Evolutionary conservation across 1,140 invertebrate genomes (phyloP).

Genomic region (Drosophila pallidifrons): DNA sequence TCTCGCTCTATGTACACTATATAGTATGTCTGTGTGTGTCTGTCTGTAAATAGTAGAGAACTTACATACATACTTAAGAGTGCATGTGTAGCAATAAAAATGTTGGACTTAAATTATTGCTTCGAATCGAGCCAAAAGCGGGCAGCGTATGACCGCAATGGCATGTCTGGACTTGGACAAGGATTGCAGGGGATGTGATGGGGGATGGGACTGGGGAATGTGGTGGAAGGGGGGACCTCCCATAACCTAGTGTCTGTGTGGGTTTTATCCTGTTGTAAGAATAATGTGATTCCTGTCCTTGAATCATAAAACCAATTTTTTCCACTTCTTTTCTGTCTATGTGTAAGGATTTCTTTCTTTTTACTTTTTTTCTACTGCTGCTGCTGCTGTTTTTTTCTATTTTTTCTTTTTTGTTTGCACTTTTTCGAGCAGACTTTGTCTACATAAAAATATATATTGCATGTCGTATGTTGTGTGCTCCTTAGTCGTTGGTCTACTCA

Average conservation of each 20-base stretch:
- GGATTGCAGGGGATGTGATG: slow-evolving; percentile 32
- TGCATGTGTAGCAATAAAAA: slow-evolving; percentile 79
- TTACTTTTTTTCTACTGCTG: background rate
- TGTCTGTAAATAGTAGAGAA: slow-evolving; percentile 30
- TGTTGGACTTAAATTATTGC: slow-evolving; percentile 82
- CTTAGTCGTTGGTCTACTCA: slow-evolving; percentile 62
- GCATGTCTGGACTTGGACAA: slow-evolving; percentile 40
- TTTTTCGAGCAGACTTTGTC: slow-evolving; percentile 81
- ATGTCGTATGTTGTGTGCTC: slow-evolving; percentile 69
- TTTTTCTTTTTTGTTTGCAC: slow-evolving; percentile 76
- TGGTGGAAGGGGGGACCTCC: slow-evolving; percentile 32
- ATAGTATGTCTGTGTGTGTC: background rate
- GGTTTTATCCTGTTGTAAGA: slow-evolving; percentile 76
- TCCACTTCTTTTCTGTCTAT: slow-evolving; percentile 68
- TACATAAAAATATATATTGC: slow-evolving; percentile 81
- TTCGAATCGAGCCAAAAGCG: slow-evolving; percentile 71
- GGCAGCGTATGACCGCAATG: slow-evolving; percentile 63
- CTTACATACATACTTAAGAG: slow-evolving; percentile 52
- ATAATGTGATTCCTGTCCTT: slow-evolving; percentile 83
- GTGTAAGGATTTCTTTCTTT: slow-evolving; percentile 60
- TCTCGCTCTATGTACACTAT: slow-evolving; percentile 49
- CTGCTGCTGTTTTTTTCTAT: slow-evolving; percentile 57
- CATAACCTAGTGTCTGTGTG: slow-evolving; percentile 74
- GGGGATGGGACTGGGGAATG: background rate
- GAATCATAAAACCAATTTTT: slow-evolving; percentile 83